A percentile compares a stretch with the other conserved stretches of the same genome.
These are phyloP conservation scores for Empis stercorea DNA, from an alignment of 2,888 invertebrate genomes.

Conservation along the genomic window DNA sequence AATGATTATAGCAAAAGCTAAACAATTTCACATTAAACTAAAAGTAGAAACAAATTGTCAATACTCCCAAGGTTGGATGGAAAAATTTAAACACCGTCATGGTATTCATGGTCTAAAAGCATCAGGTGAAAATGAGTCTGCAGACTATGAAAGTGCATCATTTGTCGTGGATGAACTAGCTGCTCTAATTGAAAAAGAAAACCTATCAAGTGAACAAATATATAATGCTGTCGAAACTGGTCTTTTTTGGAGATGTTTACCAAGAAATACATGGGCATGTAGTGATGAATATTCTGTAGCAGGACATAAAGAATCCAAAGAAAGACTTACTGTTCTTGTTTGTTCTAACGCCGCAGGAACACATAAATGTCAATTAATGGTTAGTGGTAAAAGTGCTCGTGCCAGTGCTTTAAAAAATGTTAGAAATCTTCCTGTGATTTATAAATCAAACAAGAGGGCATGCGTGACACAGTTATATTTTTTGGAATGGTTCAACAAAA, in stretches of 20 bases:
- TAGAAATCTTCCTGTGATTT: no score
- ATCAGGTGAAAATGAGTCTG: slow-evolving; percentile 5
- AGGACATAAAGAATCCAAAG: slow-evolving; percentile 7
- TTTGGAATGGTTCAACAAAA: no score
- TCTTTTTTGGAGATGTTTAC: slow-evolving; percentile 5
- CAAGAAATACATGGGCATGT: slow-evolving; percentile 4
- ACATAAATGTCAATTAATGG: no score
- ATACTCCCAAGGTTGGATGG: not conserved
- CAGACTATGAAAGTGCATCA: slow-evolving; percentile 5
- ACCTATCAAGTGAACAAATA: slow-evolving; percentile 4
- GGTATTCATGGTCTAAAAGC: slow-evolving; percentile 4
- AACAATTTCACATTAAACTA: slow-evolving; percentile 1
- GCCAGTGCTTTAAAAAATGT: no score
- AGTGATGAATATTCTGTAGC: slow-evolving; percentile 7
- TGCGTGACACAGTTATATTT: no score
- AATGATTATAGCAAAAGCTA: slow-evolving; percentile 4
- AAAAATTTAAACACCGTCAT: slow-evolving; percentile 1
- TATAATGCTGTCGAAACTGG: slow-evolving; percentile 7
- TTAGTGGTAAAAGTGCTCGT: no score
- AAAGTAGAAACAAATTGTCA: not conserved
- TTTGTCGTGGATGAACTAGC: slow-evolving; percentile 5
- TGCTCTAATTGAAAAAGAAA: slow-evolving; percentile 4
- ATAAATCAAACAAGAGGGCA: no score
- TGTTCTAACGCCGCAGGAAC: no score
- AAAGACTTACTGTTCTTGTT: slow-evolving; percentile 5